These are phyloP conservation scores for Arenaria interpres DNA, from an alignment of 2,113 vertebrate species.

Conservation along the genomic window DNA sequence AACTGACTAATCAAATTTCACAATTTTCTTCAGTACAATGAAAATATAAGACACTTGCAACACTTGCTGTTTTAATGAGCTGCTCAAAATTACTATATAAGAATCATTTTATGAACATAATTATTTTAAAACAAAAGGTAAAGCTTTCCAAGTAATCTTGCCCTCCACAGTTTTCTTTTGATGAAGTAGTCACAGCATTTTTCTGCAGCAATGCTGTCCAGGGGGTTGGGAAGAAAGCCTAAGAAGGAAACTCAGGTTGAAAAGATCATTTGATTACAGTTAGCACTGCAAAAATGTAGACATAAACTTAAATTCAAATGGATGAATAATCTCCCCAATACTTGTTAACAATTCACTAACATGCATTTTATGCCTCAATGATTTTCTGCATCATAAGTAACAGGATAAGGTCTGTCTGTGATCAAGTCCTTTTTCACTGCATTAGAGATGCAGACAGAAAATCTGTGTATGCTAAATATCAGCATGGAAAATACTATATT, in stretches of 20 bases:
- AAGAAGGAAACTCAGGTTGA: background rate
- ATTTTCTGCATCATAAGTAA: background rate
- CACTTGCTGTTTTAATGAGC: background rate
- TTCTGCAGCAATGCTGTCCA: background rate
- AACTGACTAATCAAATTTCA: conserved; percentile 66
- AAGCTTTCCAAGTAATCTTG: background rate
- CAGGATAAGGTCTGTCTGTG: background rate
- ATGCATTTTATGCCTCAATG: background rate
- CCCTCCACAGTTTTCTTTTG: background rate
- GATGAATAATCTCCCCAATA: background rate
- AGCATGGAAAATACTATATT: background rate
- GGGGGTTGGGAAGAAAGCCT: background rate
- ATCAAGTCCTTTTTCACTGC: background rate
- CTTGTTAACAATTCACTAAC: background rate
- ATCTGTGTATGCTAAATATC: background rate
- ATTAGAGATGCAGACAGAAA: background rate
- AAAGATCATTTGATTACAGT: background rate
- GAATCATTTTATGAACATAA: background rate
- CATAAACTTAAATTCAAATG: background rate
- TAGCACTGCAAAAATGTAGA: background rate
- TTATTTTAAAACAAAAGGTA: background rate
- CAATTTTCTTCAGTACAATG: conserved; percentile 41
- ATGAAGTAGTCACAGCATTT: background rate
- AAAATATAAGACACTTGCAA: background rate
- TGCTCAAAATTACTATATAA: background rate